Evolutionary conservation across 2,113 vertebrate genomes (phyloP), one percentile per base, ranked within the genome.

Genomic region (Boleophthalmus pectinirostris): DNA sequence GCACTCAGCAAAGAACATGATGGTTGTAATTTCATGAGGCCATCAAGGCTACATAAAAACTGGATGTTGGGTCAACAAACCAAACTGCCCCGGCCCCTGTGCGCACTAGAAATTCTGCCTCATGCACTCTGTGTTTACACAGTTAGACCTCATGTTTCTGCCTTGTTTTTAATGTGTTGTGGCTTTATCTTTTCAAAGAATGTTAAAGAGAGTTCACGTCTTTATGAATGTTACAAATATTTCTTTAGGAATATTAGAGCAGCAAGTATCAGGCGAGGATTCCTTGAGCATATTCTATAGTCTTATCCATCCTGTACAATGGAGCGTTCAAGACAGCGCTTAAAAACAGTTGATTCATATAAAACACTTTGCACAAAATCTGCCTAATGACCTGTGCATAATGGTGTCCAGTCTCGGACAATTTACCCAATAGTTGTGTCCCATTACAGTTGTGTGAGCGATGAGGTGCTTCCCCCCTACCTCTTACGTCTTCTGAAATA

Each of bases 401-500:
- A 61, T 54, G 4, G 71, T 71, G 23, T 79, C 56, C 56, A 75
- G 64, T 73, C 20, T 64, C 21, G 18, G 65, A 43, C 61, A 72
- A 29, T 88, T 89, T 80, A 56, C 51, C 53, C 24, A 80, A 82
- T 60, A 65, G 70, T 45, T 78, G 57, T 86, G 66, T 82, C 66
- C 57, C 58, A 64, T 84, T 68, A 80, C 65, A 68, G 77, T 74
- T 80, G 69, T 68, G 58, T 66, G 65, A 79, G 63, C 69, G 60
- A 13, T 69, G 29, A 45, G 56, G 60, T 46, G 7, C 6, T 25
- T 4, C n/a, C 54, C 15, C n/a, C 54, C 43, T 33, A 66, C 65
- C 57, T 70, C 68, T 74, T 71, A 75, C 70, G 70, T 67, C 54
- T 58, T 69, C 72, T 73, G 43, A 80, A 88, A 91, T 78, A 83